Evolutionary conservation across 2,888 invertebrate species (phyloP).

Genomic region (Iselma pallidipennis): DNA sequence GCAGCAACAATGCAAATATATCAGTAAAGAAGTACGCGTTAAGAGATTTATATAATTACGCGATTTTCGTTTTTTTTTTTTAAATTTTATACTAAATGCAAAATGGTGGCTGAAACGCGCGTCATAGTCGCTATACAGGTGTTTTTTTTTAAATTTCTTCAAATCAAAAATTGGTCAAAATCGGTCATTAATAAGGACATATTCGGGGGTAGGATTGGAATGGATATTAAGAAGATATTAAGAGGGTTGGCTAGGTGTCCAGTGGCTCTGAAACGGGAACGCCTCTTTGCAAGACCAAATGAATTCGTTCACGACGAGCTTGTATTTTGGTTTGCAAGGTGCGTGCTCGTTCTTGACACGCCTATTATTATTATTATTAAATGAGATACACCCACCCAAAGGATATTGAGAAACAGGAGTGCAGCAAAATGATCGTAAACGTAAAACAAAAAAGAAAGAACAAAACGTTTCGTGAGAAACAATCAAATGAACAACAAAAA

Average conservation of each 20-base stretch:
- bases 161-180: too few species aligned
- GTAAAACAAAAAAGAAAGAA: slow-evolving; percentile 33
- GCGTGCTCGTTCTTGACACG: slow-evolving; percentile 83
- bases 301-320: slow-evolving; percentile 86
- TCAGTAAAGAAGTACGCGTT: slow-evolving; percentile 42
- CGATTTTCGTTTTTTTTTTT: slow-evolving; percentile 15
- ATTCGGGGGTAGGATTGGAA: slow-evolving; percentile 26
- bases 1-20: slow-evolving; percentile 44
- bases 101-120: slow-evolving; percentile 55
- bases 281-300: slow-evolving; percentile 84
- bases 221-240: slow-evolving; percentile 25
- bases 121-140: slow-evolving; percentile 36
- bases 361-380: slow-evolving; percentile 58
- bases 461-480: slow-evolving; percentile 49
- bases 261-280: slow-evolving; percentile 79
- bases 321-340: slow-evolving; percentile 86
- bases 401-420: slow-evolving; percentile 41
- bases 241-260: slow-evolving; percentile 62
- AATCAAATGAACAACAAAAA: slow-evolving; percentile 33
- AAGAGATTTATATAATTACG: slow-evolving; percentile 23
- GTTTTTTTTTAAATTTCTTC: slow-evolving; percentile 11
- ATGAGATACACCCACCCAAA: slow-evolving; percentile 38
- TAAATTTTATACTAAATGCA: slow-evolving; percentile 35
- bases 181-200: slow-evolving; percentile 20
- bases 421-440: slow-evolving; percentile 47